phyloP scores from a whole-genome alignment of 1,140 invertebrate genomes.

The Mamestra configurata region DNA sequence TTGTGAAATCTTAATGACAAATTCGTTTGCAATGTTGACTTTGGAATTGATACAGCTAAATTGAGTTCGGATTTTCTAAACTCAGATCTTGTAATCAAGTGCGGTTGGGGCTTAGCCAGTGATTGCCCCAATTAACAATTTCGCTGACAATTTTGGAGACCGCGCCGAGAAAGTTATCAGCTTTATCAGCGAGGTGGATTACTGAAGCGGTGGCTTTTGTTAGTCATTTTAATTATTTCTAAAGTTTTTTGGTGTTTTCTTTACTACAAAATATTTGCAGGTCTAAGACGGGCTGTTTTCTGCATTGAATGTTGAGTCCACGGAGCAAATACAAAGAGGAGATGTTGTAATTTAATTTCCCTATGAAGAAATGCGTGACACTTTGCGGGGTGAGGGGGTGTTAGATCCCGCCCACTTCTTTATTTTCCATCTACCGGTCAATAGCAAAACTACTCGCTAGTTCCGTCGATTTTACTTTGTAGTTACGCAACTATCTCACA shows the following conservation, averaged over 20 bases:
- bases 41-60: slow-evolving; percentile 37
- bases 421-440: too few species aligned
- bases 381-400: too few species aligned
- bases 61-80: slow-evolving; percentile 40
- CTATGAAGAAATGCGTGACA: too few species aligned
- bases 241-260: neutral
- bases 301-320: too few species aligned
- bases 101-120: slow-evolving; percentile 9
- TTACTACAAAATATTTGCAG: neutral
- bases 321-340: too few species aligned
- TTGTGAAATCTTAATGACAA: slow-evolving; percentile 53
- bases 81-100: slow-evolving; percentile 26
- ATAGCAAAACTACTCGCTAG: too few species aligned
- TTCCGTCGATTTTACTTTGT: too few species aligned
- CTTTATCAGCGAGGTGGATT: too few species aligned
- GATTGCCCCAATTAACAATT: slow-evolving; percentile 35
- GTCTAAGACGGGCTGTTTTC: too few species aligned
- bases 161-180: neutral
- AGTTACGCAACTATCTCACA: too few species aligned
- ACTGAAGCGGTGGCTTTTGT: neutral
- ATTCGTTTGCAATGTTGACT: slow-evolving; percentile 22
- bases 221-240: neutral
- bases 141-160: slow-evolving; percentile 16
- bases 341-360: too few species aligned
- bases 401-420: too few species aligned